Evolutionary conservation across 92 coral and sea anemone species (phyloP).

Genomic region (Micromussa lordhowensis): DNA sequence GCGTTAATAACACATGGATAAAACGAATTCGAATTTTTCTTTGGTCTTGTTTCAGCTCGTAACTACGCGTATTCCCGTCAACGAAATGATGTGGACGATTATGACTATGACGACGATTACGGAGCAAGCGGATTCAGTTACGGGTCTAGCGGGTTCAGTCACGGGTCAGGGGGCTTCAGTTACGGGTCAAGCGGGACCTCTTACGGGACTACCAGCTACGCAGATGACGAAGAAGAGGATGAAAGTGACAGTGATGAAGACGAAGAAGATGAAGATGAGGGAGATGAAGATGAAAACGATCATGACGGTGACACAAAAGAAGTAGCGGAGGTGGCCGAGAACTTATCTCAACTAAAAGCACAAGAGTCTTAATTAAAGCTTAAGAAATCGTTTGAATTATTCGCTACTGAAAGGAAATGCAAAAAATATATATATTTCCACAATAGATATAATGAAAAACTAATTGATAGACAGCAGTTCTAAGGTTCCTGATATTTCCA

Average conservation of each 20-base stretch:
- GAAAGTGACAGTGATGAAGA: slow-evolving; percentile 70
- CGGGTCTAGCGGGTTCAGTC: slow-evolving; percentile 63
- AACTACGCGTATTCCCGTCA: slow-evolving; percentile 86
- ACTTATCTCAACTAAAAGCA: slow-evolving; percentile 16
- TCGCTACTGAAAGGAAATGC: not conserved
- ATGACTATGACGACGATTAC: slow-evolving; percentile 71
- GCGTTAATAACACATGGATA: not conserved
- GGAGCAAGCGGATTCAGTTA: slow-evolving; percentile 67
- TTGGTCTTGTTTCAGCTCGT: slow-evolving; percentile 64
- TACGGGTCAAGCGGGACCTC: slow-evolving; percentile 51
- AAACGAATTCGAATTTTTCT: not conserved
- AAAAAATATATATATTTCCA: not conserved
- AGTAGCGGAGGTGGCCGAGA: slow-evolving; percentile 37
- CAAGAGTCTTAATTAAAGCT: not conserved
- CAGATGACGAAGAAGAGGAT: slow-evolving; percentile 60
- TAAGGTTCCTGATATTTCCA: not conserved
- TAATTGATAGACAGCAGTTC: not conserved
- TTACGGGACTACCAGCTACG: slow-evolving; percentile 55
- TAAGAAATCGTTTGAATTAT: not conserved
- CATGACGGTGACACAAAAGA: slow-evolving; percentile 57
- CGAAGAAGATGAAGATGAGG: slow-evolving; percentile 54
- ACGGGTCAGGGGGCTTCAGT: slow-evolving; percentile 59
- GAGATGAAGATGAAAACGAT: slow-evolving; percentile 52
- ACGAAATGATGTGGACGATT: slow-evolving; percentile 28
- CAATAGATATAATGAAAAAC: not conserved